These are phyloP conservation scores for Lindbergichthys nudifrons DNA, from an alignment of 2,797 vertebrate species.

Conservation along the genomic window DNA sequence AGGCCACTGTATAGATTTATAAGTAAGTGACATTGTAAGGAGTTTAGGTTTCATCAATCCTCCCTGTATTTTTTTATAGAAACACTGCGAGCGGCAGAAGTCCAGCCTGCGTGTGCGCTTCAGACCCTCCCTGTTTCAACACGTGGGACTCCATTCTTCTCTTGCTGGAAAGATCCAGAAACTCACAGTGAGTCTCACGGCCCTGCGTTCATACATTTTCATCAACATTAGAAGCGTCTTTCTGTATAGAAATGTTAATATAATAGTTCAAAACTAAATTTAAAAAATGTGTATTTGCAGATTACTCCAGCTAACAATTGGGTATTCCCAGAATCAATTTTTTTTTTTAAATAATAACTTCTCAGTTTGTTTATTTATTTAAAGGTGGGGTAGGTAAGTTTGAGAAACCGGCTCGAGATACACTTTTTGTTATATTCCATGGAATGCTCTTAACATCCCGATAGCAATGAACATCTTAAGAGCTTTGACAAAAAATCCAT, in stretches of 20 bases:
- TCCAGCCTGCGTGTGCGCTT: slow-evolving; percentile 96
- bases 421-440: too few relatives aligned
- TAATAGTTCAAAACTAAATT: too few relatives aligned
- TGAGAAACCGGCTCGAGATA: too few relatives aligned
- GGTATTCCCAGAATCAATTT: too few relatives aligned
- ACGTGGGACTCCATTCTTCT: slow-evolving; percentile 97
- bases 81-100: slow-evolving; percentile 98
- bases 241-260: slow-evolving; percentile 33
- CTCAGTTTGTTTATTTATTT: too few relatives aligned
- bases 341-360: too few relatives aligned
- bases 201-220: not conserved
- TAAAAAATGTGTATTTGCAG: too few relatives aligned
- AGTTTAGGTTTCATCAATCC: not conserved
- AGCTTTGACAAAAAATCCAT: too few relatives aligned
- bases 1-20: not conserved
- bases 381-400: too few relatives aligned
- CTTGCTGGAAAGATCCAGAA: slow-evolving; percentile 99
- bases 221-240: slow-evolving; percentile 4
- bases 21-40: not conserved
- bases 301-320: too few relatives aligned
- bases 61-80: slow-evolving; percentile 78
- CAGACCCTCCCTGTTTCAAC: slow-evolving; percentile 97
- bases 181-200: slow-evolving; percentile 88
- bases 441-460: too few relatives aligned
- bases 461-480: too few relatives aligned